Conservation (phyloP, 1,140 invertebrate species). For the Globodera rostochiensis region DNA sequence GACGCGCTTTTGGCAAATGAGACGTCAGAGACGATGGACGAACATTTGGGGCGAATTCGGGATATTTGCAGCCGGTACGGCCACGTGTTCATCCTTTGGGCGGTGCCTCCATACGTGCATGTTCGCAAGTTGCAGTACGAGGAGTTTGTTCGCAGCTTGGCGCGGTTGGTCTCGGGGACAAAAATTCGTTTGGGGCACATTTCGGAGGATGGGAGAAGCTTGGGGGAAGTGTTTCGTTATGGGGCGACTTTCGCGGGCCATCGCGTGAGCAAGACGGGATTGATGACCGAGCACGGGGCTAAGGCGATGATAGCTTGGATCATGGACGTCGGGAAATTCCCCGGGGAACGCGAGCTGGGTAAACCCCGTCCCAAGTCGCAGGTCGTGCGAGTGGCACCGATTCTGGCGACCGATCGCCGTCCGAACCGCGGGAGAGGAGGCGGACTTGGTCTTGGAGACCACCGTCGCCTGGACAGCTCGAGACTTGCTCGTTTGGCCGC, state of each 20-base stretch:
- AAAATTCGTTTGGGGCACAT: too few relatives aligned
- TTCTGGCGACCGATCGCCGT: too few relatives aligned
- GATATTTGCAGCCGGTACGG: too few relatives aligned
- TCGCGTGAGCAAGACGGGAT: background rate
- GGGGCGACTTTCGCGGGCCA: background rate
- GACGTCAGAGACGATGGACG: too few relatives aligned
- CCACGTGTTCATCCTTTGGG: too few relatives aligned
- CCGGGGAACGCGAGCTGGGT: slow-evolving; percentile 5
- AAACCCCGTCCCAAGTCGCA: background rate
- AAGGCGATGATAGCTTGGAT: background rate
- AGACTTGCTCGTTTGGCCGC: background rate
- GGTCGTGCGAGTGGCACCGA: background rate
- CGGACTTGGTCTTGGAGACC: slow-evolving; percentile 1
- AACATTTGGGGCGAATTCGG: too few relatives aligned
- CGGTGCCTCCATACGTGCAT: too few relatives aligned
- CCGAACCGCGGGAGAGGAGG: background rate
- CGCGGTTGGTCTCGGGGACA: too few relatives aligned
- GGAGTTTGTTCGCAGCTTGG: too few relatives aligned
- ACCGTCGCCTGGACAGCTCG: background rate
- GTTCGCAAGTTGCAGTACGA: too few relatives aligned
- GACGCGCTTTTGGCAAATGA: too few relatives aligned
- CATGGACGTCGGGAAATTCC: background rate
- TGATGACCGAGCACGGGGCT: background rate
- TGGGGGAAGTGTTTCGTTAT: slow-evolving; percentile 6
- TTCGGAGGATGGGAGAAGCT: background rate